phyloP scores from a whole-genome alignment of 1,140 invertebrate genomes.

The Bactericera cockerelli region DNA sequence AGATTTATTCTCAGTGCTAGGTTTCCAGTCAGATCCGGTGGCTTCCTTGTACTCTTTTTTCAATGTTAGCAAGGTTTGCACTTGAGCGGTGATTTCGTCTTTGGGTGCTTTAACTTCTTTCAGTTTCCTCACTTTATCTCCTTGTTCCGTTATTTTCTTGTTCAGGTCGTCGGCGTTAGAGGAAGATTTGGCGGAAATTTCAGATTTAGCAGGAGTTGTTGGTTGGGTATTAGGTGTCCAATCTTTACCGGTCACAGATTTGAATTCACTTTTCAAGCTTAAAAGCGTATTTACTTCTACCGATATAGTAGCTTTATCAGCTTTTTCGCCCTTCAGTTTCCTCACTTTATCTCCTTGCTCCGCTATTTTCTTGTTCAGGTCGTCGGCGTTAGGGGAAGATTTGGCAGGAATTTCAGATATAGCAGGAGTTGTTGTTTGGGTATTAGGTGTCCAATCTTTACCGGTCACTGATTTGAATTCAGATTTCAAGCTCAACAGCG shows the following conservation, averaged over 20 bases:
- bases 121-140: conserved; percentile 22
- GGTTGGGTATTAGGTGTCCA: conserved; percentile 36
- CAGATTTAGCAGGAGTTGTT: not conserved
- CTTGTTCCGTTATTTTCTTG: conserved; percentile 25
- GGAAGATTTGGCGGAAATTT: not conserved
- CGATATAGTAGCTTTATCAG: conserved; percentile 43
- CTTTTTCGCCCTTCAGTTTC: conserved; percentile 45
- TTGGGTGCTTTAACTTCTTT: conserved; percentile 38
- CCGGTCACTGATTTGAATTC: conserved; percentile 46
- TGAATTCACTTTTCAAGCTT: conserved; percentile 48
- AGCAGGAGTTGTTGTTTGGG: conserved; percentile 10
- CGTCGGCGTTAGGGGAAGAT: conserved; percentile 21
- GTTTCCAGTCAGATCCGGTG: conserved; percentile 42
- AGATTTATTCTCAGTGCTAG: conserved; percentile 22
- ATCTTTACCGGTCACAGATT: conserved; percentile 39
- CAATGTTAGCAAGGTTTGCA: conserved; percentile 25
- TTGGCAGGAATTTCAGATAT: not conserved
- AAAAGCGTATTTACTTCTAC: conserved; percentile 45
- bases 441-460: conserved; percentile 42
- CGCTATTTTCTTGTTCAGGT: conserved; percentile 39
- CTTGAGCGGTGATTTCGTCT: conserved; percentile 33
- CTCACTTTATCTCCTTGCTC: conserved; percentile 58
- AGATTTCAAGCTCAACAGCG: conserved; percentile 44
- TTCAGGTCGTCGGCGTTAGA: conserved; percentile 15
- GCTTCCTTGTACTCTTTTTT: conserved; percentile 46